Evolutionary conservation across 2,888 invertebrate species (phyloP).

Genomic region (Mactromeris polynyma): DNA sequence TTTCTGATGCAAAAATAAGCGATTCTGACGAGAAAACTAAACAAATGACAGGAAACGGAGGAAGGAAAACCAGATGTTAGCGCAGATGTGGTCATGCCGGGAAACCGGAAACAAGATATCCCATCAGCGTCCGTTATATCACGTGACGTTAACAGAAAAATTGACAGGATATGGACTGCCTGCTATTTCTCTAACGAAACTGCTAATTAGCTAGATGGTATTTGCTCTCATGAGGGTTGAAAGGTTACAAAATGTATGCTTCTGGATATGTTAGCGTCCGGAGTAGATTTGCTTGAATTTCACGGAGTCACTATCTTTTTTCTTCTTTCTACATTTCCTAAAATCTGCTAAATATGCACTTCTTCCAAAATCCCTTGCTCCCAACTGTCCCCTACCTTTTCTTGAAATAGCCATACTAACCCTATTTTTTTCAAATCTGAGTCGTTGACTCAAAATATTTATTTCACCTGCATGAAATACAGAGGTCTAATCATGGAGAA

Average conservation of each 20-base stretch:
- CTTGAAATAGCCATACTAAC: too few relatives aligned
- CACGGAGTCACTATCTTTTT: too few relatives aligned
- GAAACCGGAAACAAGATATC: neutral
- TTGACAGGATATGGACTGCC: neutral
- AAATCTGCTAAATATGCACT: too few relatives aligned
- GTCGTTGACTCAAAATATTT: too few relatives aligned
- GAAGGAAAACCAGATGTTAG: neutral
- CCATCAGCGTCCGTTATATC: slow-evolving; percentile 1
- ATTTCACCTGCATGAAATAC: too few relatives aligned
- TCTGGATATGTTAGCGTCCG: neutral
- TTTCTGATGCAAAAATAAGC: neutral
- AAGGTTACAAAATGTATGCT: neutral
- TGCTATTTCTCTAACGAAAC: neutral
- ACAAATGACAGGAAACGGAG: neutral
- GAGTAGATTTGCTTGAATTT: neutral
- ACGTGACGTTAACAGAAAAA: neutral
- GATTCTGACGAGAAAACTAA: neutral
- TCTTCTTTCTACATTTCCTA: too few relatives aligned
- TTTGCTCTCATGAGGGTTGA: neutral
- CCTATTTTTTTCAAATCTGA: too few relatives aligned
- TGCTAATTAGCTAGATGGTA: neutral
- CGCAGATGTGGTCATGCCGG: neutral
- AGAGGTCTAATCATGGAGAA: too few relatives aligned
- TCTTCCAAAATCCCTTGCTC: too few relatives aligned
- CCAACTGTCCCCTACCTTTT: too few relatives aligned